Base-by-base conservation (phyloP, 2,888 invertebrate species). In the Lingula anatina region DNA sequence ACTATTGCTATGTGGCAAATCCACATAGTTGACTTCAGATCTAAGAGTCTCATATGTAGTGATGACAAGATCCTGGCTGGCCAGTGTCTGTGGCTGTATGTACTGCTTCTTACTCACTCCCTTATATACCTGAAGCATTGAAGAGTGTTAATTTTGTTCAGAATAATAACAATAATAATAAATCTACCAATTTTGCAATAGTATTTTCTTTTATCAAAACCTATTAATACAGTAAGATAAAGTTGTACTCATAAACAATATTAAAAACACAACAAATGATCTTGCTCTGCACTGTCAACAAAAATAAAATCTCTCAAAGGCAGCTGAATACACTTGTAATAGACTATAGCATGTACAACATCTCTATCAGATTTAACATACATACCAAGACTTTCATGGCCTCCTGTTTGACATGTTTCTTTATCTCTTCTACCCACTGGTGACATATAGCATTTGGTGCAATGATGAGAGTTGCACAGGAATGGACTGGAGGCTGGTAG, bases 341-440 rank as follows among this genome's bases (percentile, higher is more conserved):
- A n/a, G n/a, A n/a, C n/a, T n/a, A n/a, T n/a, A n/a, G n/a, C n/a
- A n/a, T n/a, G n/a, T n/a, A n/a, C n/a, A n/a, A n/a, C n/a, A n/a
- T n/a, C n/a, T n/a, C n/a, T n/a, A n/a, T n/a, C n/a, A n/a, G n/a
- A n/a, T n/a, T n/a, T n/a, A n/a, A n/a, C n/a, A n/a, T n/a, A n/a
- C 73, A 64, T 57, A 76, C 75, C 54, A 77, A 66, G 23, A 79
- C 71, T 55, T 68, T 73, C 18, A 80, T 58, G 12, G 71, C 57
- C n/a, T 69, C 59, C 39, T 80, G 73, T 20, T 69, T 70, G 15
- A 85, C 72, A 69, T 87, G 87, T 55, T 82, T 83, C 28, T 76
- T 68, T 47, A 88, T 76, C 53, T 89, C 89, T 5, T 83, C 81
- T 25, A 81, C 78, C 89, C 89, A 89, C 69, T 89, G 88, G 55